Percentiles rank a stretch among this genome's conserved stretches.
Evolutionary conservation across 2,888 invertebrate genomes (phyloP).

Genomic region (Scaptomyza caliginosa): DNA sequence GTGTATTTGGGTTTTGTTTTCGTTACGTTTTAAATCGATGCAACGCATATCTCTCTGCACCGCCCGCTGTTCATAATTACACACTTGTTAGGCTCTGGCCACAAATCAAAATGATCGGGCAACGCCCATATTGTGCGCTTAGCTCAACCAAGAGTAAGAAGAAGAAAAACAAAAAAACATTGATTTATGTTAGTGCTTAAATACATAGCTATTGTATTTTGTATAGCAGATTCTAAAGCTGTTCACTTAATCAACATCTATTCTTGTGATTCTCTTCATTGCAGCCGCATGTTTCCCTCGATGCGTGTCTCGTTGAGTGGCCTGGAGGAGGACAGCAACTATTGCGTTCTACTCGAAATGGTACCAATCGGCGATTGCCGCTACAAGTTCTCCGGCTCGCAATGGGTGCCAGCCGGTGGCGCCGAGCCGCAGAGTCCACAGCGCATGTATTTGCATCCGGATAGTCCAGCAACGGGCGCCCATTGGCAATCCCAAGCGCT

Average conservation of each 20-base stretch:
- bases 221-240: neutral
- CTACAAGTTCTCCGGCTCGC: constrained; percentile 92
- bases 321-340: constrained; percentile 91
- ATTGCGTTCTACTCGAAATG: constrained; percentile 93
- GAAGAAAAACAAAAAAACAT: constrained; percentile 9
- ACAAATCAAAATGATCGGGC: constrained; percentile 78
- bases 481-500: constrained; percentile 94
- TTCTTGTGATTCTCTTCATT: constrained; percentile 27
- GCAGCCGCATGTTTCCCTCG: constrained; percentile 96
- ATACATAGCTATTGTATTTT: constrained; percentile 7
- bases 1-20: constrained; percentile 52
- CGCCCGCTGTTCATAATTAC: constrained; percentile 70
- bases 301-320: constrained; percentile 90
- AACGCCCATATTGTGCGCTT: constrained; percentile 70
- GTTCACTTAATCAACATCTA: constrained; percentile 61
- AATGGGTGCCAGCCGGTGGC: constrained; percentile 94
- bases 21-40: constrained; percentile 74
- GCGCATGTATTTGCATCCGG: constrained; percentile 92
- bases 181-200: constrained; percentile 65
- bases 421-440: constrained; percentile 92
- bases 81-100: constrained; percentile 79
- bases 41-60: constrained; percentile 35
- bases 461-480: constrained; percentile 93
- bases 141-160: no score
- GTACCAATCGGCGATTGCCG: constrained; percentile 90